These are phyloP conservation scores for Lithobates sylvaticus DNA, from an alignment of 2,797 vertebrate genomes.

Conservation along the genomic window DNA sequence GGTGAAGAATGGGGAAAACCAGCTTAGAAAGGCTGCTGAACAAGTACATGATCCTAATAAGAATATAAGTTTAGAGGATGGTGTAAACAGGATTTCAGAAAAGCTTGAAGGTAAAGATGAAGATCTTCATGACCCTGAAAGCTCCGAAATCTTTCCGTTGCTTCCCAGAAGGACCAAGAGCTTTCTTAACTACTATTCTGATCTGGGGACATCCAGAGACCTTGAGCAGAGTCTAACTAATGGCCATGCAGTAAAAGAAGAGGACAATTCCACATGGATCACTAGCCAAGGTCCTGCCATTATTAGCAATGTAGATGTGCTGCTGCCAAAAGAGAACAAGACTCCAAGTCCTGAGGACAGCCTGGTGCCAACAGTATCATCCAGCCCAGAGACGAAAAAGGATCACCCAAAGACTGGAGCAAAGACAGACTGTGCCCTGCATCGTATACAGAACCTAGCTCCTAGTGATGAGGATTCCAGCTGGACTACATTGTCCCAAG, in stretches of 20 bases:
- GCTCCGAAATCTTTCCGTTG: slow-evolving; percentile 77
- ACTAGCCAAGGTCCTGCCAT: slow-evolving; percentile 72
- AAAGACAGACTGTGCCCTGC: slow-evolving; percentile 89
- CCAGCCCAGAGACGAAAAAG: slow-evolving; percentile 86
- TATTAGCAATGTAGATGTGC: slow-evolving; percentile 78
- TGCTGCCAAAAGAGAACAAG: slow-evolving; percentile 75
- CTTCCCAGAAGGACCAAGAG: slow-evolving; percentile 90
- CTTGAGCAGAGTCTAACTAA: slow-evolving; percentile 69
- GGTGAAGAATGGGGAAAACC: slow-evolving; percentile 96
- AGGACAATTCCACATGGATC: slow-evolving; percentile 76
- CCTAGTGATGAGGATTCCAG: slow-evolving; percentile 97
- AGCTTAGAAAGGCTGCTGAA: slow-evolving; percentile 92
- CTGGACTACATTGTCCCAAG: slow-evolving; percentile 97
- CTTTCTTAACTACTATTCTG: slow-evolving; percentile 90
- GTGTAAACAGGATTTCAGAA: slow-evolving; percentile 83
- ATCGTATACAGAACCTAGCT: slow-evolving; percentile 93
- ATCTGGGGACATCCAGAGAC: slow-evolving; percentile 79
- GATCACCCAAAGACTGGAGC: slow-evolving; percentile 87
- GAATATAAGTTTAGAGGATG: slow-evolving; percentile 75
- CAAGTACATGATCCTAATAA: slow-evolving; percentile 88
- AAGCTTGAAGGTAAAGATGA: slow-evolving; percentile 89
- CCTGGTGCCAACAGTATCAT: slow-evolving; percentile 73
- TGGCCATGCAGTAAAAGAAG: slow-evolving; percentile 63
- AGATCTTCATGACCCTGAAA: slow-evolving; percentile 68
- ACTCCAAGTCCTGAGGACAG: slow-evolving; percentile 78